Conservation (phyloP, 1,140 invertebrate genomes). For the Dinoponera quadriceps region DNA sequence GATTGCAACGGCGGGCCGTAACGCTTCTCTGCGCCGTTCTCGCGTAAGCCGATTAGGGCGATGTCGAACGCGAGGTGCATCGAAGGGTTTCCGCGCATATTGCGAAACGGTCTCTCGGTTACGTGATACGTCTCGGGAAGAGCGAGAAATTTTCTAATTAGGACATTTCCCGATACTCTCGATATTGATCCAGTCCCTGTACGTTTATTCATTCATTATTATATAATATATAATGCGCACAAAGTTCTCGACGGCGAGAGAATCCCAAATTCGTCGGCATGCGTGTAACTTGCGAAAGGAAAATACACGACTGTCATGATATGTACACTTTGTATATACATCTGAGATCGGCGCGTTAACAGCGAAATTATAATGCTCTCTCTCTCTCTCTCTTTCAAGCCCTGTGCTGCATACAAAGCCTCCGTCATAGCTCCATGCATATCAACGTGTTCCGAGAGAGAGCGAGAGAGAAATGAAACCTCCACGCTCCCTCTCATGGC, state of each 20-base stretch:
- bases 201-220: too few relatives aligned
- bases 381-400: not conserved
- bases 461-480: constrained; percentile 20
- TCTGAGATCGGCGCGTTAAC: constrained; percentile 45
- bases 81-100: not conserved
- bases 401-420: constrained; percentile 57
- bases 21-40: not conserved
- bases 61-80: not conserved
- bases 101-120: constrained; percentile 4
- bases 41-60: constrained; percentile 10
- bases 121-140: not conserved
- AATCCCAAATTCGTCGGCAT: not conserved
- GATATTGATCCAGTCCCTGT: too few relatives aligned
- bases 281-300: not conserved
- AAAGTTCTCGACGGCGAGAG: not conserved
- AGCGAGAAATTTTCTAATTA: not conserved
- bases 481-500: constrained; percentile 61
- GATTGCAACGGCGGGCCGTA: constrained; percentile 9
- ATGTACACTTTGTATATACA: constrained; percentile 2
- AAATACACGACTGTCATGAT: not conserved
- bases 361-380: constrained; percentile 61
- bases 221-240: too few relatives aligned
- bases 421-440: constrained; percentile 63
- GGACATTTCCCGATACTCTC: not conserved
- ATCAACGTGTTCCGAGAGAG: constrained; percentile 65